phyloP scores from a whole-genome alignment of 2,888 invertebrate genomes.

The Rhingia rostrata region DNA sequence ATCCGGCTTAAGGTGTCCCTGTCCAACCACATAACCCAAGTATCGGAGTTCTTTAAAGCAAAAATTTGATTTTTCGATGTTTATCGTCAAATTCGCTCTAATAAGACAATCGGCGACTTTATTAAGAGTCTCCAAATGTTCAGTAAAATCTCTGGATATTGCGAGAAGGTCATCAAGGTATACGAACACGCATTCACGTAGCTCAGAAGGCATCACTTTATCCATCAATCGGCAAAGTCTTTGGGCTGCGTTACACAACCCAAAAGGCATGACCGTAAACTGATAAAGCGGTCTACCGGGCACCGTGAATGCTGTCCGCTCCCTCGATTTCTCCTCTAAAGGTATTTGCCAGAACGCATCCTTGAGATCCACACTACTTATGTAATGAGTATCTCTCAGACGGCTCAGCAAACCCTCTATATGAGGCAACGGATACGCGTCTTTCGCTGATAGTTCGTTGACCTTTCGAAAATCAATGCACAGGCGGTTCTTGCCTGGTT shows the following conservation, averaged over 20 bases:
- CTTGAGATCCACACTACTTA: conserved; percentile 15
- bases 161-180: conserved; percentile 17
- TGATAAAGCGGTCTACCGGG: conserved; percentile 50
- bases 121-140: conserved; percentile 1
- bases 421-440: conserved; percentile 38
- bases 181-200: conserved; percentile 1
- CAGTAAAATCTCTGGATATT: conserved; percentile 3
- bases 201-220: conserved; percentile 1
- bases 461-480: conserved; percentile 49
- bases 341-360: conserved; percentile 56
- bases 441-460: conserved; percentile 19
- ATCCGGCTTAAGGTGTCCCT: conserved; percentile 23
- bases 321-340: conserved; percentile 1
- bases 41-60: conserved; percentile 9
- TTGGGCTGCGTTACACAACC: conserved; percentile 7
- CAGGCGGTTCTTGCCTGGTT: conserved; percentile 52
- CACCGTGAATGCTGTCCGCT: conserved; percentile 49
- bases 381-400: conserved; percentile 9
- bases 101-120: background rate
- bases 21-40: conserved; percentile 27
- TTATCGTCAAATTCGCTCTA: background rate
- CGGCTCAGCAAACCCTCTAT: conserved; percentile 34
- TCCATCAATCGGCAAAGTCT: conserved; percentile 2
- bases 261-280: conserved; percentile 49
- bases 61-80: conserved; percentile 10